Percentiles rank a stretch among this genome's conserved stretches.
Conservation (phyloP, 2,888 invertebrate species). For the Mayetiola destructor region DNA sequence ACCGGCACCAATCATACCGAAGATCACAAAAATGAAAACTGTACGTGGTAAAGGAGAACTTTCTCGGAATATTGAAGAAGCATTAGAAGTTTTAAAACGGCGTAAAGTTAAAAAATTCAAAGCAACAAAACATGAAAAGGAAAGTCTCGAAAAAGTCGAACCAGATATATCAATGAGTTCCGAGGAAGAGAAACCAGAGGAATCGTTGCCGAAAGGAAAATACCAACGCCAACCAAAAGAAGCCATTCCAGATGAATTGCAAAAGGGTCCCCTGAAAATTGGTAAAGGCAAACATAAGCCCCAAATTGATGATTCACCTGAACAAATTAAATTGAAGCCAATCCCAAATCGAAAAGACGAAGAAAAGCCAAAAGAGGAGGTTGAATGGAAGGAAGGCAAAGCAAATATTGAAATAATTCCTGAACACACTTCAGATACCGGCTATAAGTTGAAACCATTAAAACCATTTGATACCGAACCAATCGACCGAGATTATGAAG, state of each 20-base stretch:
- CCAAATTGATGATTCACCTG: slow-evolving; percentile 30
- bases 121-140: slow-evolving; percentile 40
- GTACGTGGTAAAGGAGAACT: slow-evolving; percentile 49
- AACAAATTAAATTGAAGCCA: slow-evolving; percentile 40
- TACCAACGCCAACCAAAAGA: slow-evolving; percentile 16
- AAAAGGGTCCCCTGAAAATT: slow-evolving; percentile 26
- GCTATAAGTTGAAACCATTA: not conserved
- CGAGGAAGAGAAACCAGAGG: slow-evolving; percentile 19
- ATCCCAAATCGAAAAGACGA: slow-evolving; percentile 37
- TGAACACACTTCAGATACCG: not conserved
- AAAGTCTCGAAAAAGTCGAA: slow-evolving; percentile 41
- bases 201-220: not conserved
- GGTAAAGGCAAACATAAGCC: slow-evolving; percentile 34
- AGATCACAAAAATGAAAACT: slow-evolving; percentile 41
- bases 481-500: not conserved
- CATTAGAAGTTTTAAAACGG: slow-evolving; percentile 46
- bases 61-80: slow-evolving; percentile 57
- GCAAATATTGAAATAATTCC: not conserved
- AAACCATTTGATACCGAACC: not conserved
- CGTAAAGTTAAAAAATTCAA: slow-evolving; percentile 38
- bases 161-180: slow-evolving; percentile 23
- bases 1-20: slow-evolving; percentile 40
- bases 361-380: slow-evolving; percentile 26
- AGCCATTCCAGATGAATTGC: slow-evolving; percentile 12
- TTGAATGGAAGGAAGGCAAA: slow-evolving; percentile 13